Evolutionary conservation across 2,888 invertebrate species (phyloP).

Genomic region (Galerucella calmariensis): DNA sequence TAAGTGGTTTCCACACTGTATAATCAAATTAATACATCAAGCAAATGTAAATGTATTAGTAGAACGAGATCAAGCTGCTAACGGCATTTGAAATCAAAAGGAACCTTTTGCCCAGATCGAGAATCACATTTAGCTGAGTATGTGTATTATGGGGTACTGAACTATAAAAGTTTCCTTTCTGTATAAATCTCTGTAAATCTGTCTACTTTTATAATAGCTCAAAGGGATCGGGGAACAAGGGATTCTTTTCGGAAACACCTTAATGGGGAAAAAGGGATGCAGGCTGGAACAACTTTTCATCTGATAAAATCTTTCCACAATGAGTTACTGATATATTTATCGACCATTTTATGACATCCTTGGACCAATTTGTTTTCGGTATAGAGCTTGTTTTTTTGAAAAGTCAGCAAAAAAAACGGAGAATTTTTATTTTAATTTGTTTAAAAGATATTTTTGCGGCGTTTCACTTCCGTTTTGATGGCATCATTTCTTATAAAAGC

Average conservation of each 20-base stretch:
- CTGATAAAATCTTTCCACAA: constrained; percentile 12
- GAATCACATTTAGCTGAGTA: constrained; percentile 37
- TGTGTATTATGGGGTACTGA: constrained; percentile 48
- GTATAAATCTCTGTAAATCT: constrained; percentile 49
- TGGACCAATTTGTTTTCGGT: not conserved
- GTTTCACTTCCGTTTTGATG: not conserved
- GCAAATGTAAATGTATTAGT: constrained; percentile 21
- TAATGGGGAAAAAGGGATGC: constrained; percentile 31
- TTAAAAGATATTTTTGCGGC: not conserved
- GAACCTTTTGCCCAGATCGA: constrained; percentile 32
- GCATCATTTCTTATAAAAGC: constrained; percentile 4
- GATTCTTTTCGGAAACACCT: constrained; percentile 16
- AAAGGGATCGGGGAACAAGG: constrained; percentile 32
- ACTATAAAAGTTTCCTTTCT: constrained; percentile 51
- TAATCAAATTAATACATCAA: constrained; percentile 12
- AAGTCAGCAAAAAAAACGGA: not conserved
- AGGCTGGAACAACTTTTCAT: constrained; percentile 38
- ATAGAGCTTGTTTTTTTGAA: not conserved
- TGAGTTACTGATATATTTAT: constrained; percentile 12
- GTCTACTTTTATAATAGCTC: constrained; percentile 47
- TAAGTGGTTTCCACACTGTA: not conserved
- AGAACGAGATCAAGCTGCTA: constrained; percentile 15
- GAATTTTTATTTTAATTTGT: not conserved
- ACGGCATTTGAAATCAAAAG: constrained; percentile 21
- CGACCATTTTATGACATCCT: not conserved